phyloP scores from a whole-genome alignment of 2,888 invertebrate genomes.

The Thecophora atra region DNA sequence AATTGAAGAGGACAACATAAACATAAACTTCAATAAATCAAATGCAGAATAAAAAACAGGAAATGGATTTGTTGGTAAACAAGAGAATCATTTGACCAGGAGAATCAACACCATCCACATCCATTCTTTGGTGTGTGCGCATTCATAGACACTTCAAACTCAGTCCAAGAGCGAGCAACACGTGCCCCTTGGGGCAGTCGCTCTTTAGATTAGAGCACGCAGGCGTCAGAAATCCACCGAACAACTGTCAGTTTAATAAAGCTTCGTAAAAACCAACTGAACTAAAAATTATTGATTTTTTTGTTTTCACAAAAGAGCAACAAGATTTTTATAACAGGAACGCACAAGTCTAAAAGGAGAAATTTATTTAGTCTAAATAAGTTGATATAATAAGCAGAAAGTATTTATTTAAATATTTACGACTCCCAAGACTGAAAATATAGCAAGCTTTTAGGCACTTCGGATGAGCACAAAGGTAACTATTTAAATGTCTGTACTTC shows the following conservation, averaged over 20 bases:
- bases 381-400: background rate
- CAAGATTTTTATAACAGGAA: background rate
- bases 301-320: constrained; percentile 22
- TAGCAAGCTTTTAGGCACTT: background rate
- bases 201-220: constrained; percentile 20
- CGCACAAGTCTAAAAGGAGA: background rate
- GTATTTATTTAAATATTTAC: background rate
- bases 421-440: background rate
- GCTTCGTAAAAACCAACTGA: too few species aligned
- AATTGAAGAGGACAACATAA: too few species aligned
- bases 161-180: constrained; percentile 10
- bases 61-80: constrained; percentile 7
- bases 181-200: constrained; percentile 3
- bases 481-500: background rate
- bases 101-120: background rate
- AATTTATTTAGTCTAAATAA: background rate
- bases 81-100: background rate
- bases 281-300: constrained; percentile 19
- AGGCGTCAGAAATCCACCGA: background rate
- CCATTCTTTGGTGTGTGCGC: too few species aligned
- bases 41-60: background rate
- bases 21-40: too few species aligned
- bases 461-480: background rate
- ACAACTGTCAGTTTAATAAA: constrained; percentile 21
- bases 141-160: too few species aligned